Base-by-base conservation (phyloP, 2,113 vertebrate genomes). In the Eclectus roratus region DNA sequence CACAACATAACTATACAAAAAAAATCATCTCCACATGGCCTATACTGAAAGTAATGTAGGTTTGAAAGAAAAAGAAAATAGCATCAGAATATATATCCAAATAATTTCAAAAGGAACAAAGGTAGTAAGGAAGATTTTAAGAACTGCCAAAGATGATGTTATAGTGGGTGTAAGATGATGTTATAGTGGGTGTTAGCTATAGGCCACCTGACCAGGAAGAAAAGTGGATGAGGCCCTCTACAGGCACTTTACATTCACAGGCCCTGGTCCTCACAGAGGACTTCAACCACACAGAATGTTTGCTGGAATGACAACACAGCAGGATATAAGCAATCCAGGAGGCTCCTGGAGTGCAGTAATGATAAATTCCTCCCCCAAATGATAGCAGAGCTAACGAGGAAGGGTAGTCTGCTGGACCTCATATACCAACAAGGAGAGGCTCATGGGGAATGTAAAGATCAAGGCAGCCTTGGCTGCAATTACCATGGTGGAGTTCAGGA, bases 201-300 rank as follows among this genome's bases (percentile, higher is more conserved):
- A 55, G 31, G 71, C 46, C 33, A 15, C 16, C 50, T 68, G 25
- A 37, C 7, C 35, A 72, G 37, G 28, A 83, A 43, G 13, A 63
- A 13, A 72, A 64, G 5, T 29, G 29, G 21, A 77, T 46, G n/a
- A 80, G 14, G 6, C 5, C 9, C 6, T 58, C 13, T 86, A 27
- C 0, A 4, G n/a, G 41, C n/a, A 39, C 21, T 64, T 76, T 31
- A 29, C 20, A 29, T 41, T 52, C 1, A 0, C 68, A 44, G 24
- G 4, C 29, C 10, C 7, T 70, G 23, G 4, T 79, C 6, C 43
- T 65, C 50, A n/a, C 0, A 0, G 39, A 11, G 47, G 28, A 27
- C 1, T 6, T 84, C 53, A 69, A 2, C 13, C 31, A 66, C 20
- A 3, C 4, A 33, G 29, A 14, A 35, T 85, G 21, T 49, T n/a